Evolutionary conservation across 2,888 invertebrate species (phyloP).

Genomic region (Clivina fossor): DNA sequence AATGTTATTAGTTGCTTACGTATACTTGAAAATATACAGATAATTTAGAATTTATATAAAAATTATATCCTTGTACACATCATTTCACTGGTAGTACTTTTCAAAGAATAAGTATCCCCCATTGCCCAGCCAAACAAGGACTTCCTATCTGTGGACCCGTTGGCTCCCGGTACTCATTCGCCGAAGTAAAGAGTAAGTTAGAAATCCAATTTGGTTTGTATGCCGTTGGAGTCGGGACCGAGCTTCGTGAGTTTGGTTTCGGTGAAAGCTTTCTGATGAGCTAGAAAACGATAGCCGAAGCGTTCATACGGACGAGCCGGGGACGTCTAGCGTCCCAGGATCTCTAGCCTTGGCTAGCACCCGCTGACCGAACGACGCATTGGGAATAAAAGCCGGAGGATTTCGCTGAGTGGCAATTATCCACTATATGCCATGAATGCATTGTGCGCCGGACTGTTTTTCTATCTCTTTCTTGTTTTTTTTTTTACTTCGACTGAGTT

Average conservation of each 20-base stretch:
- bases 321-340: not conserved
- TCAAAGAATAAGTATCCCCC: too few relatives aligned
- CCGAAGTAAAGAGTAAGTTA: constrained; percentile 37
- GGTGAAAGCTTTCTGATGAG: constrained; percentile 42
- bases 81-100: too few relatives aligned
- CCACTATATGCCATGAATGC: constrained; percentile 33
- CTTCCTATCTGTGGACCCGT: not conserved
- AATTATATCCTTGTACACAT: too few relatives aligned
- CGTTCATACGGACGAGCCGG: not conserved
- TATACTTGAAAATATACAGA: too few relatives aligned
- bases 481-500: too few relatives aligned
- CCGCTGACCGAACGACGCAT: constrained; percentile 24
- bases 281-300: constrained; percentile 40
- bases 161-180: constrained; percentile 27
- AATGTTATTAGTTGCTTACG: too few relatives aligned
- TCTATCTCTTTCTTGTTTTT: too few relatives aligned
- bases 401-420: constrained; percentile 34
- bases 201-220: constrained; percentile 42
- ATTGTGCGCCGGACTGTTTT: constrained; percentile 20
- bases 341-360: not conserved
- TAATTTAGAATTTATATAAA: too few relatives aligned
- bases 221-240: constrained; percentile 39
- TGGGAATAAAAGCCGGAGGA: constrained; percentile 31
- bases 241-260: constrained; percentile 38
- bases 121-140: too few relatives aligned